phyloP scores from a whole-genome alignment of 1,140 invertebrate species.

The Sycobia sp. region DNA sequence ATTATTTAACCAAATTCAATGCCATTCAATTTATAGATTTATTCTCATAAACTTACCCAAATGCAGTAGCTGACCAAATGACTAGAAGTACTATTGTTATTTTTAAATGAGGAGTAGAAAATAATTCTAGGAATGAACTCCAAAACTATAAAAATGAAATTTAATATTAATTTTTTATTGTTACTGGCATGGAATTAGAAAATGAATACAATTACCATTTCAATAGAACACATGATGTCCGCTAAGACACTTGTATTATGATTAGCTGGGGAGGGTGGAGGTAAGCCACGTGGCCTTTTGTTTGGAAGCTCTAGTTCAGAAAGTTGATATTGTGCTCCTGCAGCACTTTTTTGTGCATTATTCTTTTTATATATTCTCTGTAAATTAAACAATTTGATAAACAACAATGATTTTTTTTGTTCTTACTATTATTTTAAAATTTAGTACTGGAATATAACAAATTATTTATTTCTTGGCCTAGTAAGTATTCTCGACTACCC shows the following conservation, averaged over 20 bases:
- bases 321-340: constrained; percentile 67
- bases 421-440: too few relatives aligned
- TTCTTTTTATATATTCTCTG: constrained; percentile 67
- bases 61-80: constrained; percentile 51
- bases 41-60: constrained; percentile 52
- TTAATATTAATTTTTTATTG: neutral
- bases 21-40: too few relatives aligned
- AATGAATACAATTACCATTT: constrained; percentile 50
- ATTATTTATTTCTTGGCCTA: too few relatives aligned
- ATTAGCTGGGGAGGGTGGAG: constrained; percentile 53
- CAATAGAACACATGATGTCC: constrained; percentile 58
- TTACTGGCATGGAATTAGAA: neutral
- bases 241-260: constrained; percentile 57
- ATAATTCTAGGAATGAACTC: constrained; percentile 65
- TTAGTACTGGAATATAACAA: too few relatives aligned
- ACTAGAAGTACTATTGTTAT: constrained; percentile 55
- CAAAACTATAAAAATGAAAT: constrained; percentile 59
- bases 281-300: constrained; percentile 59
- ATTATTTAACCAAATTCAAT: too few relatives aligned
- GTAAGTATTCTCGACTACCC: too few relatives aligned
- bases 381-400: constrained; percentile 9
- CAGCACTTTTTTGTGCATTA: constrained; percentile 53
- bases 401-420: neutral
- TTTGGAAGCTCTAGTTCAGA: constrained; percentile 73
- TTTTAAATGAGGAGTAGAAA: constrained; percentile 59